Evolutionary conservation across 2,113 vertebrate genomes (phyloP), one percentile per base, ranked within the genome.

Genomic region (Bombycilla garrulus): DNA sequence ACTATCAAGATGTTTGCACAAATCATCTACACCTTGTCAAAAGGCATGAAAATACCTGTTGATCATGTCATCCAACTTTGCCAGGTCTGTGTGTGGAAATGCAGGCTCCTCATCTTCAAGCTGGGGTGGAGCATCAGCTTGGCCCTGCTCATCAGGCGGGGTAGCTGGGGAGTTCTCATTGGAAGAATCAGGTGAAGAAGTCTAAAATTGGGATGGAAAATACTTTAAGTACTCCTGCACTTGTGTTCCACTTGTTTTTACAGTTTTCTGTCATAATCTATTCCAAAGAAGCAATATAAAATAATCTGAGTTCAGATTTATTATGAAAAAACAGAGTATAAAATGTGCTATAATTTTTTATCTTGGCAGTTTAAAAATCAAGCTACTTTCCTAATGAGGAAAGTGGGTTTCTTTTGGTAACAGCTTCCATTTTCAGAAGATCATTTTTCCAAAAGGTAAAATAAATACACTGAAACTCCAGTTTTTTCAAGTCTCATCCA

Each of bases 21-120:
- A 78, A 48, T 56, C 71, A 77, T 5, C 51, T 48, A 66, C 7
- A 28, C 2, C 18, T n/a, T 42, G 45, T 17, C 26, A 11, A 69
- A 42, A 81, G 61, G 33, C 3, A 9, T 78, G 38, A 88, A 79
- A 96, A 89, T 97, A 99, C 99, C 99, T 99, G 98, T 99, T 99
- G 97, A 99, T 99, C 99, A 99, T 99, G 98, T 99, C 99, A 98
- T 99, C 99, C 98, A 99, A 98, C 98, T 99, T 99, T 94, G 99
- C 99, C 98, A 99, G 98, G 98, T 99, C 99, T 96, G 99, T 99
- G 97, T 99, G 99, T 96, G 99, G 99, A 98, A 99, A 99, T 78
- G 99, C 99, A 76, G 99, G 99, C 97, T 99, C 99, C 98, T 99
- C 99, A 97, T 99, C 99, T 98, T 99, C 99, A 98, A 99, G 98